Conservation (phyloP, 2,113 vertebrate species). For the Hydrolagus affinis region DNA sequence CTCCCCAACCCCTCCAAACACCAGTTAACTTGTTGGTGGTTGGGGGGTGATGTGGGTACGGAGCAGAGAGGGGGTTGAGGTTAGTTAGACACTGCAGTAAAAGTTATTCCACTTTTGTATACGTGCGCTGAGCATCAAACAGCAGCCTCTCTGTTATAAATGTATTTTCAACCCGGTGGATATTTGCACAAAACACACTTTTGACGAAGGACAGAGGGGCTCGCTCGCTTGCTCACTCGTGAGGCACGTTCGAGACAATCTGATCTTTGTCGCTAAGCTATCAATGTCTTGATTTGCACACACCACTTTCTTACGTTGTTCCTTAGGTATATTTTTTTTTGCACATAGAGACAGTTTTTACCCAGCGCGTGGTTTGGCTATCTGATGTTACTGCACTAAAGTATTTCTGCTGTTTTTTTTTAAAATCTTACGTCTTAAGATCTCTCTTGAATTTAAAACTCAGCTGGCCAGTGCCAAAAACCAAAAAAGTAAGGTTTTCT, state of each 20-base stretch:
- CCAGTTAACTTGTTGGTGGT: too few species aligned
- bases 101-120: too few species aligned
- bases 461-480: background rate
- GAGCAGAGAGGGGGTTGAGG: too few species aligned
- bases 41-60: too few species aligned
- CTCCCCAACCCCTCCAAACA: too few species aligned
- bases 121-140: background rate
- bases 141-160: background rate
- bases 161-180: background rate
- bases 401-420: slow-evolving; percentile 1
- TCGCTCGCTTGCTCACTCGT: too few species aligned
- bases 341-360: background rate
- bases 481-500: background rate
- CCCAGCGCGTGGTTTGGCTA: background rate
- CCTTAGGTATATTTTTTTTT: too few species aligned
- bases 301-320: too few species aligned
- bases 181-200: background rate
- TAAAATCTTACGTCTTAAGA: too few species aligned
- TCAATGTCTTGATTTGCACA: slow-evolving; percentile 18
- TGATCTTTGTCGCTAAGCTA: background rate
- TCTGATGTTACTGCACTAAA: slow-evolving; percentile 16
- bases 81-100: too few species aligned
- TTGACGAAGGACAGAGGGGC: background rate
- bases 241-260: background rate
- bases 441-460: too few species aligned